A percentile compares a stretch with the other conserved stretches of the same genome.
Evolutionary conservation across 2,888 invertebrate genomes (phyloP).

Genomic region (Polymixis flavicincta): DNA sequence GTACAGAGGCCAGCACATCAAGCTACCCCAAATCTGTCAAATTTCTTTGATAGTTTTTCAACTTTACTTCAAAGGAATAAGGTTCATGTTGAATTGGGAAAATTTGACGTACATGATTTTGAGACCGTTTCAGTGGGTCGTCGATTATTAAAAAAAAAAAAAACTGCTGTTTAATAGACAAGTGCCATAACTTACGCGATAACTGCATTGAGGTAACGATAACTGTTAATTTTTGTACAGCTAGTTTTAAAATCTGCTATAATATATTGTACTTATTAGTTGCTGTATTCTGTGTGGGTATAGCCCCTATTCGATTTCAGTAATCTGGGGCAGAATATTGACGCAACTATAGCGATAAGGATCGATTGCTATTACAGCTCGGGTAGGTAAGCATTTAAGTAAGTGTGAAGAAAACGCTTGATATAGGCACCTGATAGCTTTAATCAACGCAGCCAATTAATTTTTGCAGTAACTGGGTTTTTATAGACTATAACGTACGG

Average conservation of each 20-base stretch:
- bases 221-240: too few species aligned
- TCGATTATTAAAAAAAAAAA: not conserved
- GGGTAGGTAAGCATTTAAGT: slow-evolving; percentile 83
- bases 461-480: slow-evolving; percentile 23
- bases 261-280: not conserved
- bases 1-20: too few species aligned
- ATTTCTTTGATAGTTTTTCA: too few species aligned
- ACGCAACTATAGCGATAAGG: slow-evolving; percentile 74
- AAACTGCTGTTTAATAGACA: not conserved
- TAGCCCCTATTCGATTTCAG: slow-evolving; percentile 21
- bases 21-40: too few species aligned
- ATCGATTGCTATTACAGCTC: slow-evolving; percentile 82
- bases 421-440: slow-evolving; percentile 84
- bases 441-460: slow-evolving; percentile 67
- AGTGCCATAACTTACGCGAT: too few species aligned
- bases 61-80: too few species aligned
- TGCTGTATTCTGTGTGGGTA: not conserved
- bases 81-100: too few species aligned
- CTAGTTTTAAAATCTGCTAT: not conserved
- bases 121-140: too few species aligned
- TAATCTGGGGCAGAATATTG: slow-evolving; percentile 51
- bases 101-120: too few species aligned
- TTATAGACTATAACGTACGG: slow-evolving; percentile 4
- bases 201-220: too few species aligned
- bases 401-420: slow-evolving; percentile 90